phyloP scores from a whole-genome alignment of 2,888 invertebrate genomes.

The Patella ulyssiponensis region DNA sequence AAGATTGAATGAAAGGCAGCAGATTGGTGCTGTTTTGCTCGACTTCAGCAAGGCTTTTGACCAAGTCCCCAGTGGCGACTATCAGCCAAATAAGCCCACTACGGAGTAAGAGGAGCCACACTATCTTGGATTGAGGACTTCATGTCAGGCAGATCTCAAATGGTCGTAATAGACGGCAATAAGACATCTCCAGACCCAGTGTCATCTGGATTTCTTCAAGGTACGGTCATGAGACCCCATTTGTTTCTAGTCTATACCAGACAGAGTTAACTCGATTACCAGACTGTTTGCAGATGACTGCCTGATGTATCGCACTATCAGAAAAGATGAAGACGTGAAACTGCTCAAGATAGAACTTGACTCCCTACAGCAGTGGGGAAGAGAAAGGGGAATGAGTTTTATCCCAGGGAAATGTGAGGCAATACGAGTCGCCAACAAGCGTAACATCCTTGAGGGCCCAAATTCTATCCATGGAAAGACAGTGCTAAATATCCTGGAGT shows the following conservation, averaged over 20 bases:
- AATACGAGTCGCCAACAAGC: slow-evolving; percentile 29
- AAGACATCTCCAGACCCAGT: slow-evolving; percentile 30
- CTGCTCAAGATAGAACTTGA: slow-evolving; percentile 35
- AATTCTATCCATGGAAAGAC: too few species aligned
- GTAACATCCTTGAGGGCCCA: too few species aligned
- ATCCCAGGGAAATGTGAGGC: slow-evolving; percentile 38
- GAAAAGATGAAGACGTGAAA: slow-evolving; percentile 14
- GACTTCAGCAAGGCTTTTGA: slow-evolving; percentile 38
- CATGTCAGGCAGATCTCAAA: slow-evolving; percentile 29
- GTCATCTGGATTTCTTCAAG: slow-evolving; percentile 39
- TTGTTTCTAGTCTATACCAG: slow-evolving; percentile 42
- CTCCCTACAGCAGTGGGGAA: slow-evolving; percentile 32
- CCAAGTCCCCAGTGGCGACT: slow-evolving; percentile 33
- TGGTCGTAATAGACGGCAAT: slow-evolving; percentile 29
- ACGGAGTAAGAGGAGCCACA: slow-evolving; percentile 23
- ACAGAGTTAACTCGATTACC: slow-evolving; percentile 17
- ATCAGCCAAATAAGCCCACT: slow-evolving; percentile 26
- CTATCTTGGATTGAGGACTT: slow-evolving; percentile 35
- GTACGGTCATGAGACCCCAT: slow-evolving; percentile 38
- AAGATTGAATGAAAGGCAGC: too few species aligned
- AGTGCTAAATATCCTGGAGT: too few species aligned
- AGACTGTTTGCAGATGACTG: slow-evolving; percentile 42
- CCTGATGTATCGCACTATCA: slow-evolving; percentile 32
- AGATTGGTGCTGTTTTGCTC: too few species aligned
- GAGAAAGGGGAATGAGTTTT: slow-evolving; percentile 37